Percentiles rank a stretch among this genome's conserved stretches.
Evolutionary conservation across 1,140 invertebrate genomes (phyloP).

Genomic region (Cydia splendana): DNA sequence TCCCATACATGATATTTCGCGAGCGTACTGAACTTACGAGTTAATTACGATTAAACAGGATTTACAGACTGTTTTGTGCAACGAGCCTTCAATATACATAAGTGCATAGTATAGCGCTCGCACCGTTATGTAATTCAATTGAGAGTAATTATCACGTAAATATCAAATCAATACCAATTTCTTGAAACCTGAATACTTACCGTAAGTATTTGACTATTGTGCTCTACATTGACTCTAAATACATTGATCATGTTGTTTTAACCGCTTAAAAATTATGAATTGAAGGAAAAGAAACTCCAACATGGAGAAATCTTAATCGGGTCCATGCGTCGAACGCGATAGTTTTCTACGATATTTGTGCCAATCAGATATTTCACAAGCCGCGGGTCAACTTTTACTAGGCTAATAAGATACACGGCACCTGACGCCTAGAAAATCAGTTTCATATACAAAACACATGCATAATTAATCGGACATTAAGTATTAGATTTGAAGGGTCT

Average conservation of each 20-base stretch:
- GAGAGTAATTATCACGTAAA: too few relatives aligned
- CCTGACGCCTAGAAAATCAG: conserved; percentile 32
- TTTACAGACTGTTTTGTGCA: too few relatives aligned
- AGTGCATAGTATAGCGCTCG: too few relatives aligned
- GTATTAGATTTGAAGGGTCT: not conserved
- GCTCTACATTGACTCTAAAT: too few relatives aligned
- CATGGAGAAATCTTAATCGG: not conserved
- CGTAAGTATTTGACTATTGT: too few relatives aligned
- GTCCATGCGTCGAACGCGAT: not conserved
- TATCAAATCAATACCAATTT: too few relatives aligned
- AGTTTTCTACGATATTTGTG: conserved; percentile 25
- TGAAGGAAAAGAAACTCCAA: not conserved
- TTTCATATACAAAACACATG: conserved; percentile 16
- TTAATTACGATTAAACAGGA: too few relatives aligned
- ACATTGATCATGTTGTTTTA: not conserved
- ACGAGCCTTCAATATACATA: too few relatives aligned
- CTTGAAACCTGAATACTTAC: too few relatives aligned
- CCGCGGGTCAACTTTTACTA: conserved; percentile 34
- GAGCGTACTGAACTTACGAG: too few relatives aligned
- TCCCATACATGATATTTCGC: too few relatives aligned
- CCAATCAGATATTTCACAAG: conserved; percentile 34
- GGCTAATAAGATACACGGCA: conserved; percentile 38
- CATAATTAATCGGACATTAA: conserved; percentile 2
- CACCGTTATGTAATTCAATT: too few relatives aligned
- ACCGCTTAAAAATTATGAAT: not conserved